Conservation (phyloP, 2,888 invertebrate genomes). For the Omphaloscelis lunosa region DNA sequence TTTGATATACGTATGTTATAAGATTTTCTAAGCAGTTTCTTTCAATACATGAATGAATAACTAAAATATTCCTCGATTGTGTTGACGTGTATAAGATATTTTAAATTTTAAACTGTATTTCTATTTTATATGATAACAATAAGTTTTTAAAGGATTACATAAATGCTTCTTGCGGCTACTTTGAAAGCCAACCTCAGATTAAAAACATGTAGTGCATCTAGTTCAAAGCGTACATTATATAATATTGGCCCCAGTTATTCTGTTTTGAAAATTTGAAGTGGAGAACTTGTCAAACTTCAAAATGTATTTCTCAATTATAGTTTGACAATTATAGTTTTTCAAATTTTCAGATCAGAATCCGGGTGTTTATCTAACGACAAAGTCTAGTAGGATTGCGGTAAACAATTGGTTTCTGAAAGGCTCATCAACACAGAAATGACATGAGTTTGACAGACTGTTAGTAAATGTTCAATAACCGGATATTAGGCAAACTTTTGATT, state of each 20-base stretch:
- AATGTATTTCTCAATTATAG: too few relatives aligned
- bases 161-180: neutral
- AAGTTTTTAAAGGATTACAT: neutral
- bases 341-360: neutral
- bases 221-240: neutral
- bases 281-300: neutral
- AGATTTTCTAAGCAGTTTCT: too few relatives aligned
- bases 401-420: neutral
- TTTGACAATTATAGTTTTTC: neutral
- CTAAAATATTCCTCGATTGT: too few relatives aligned
- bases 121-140: neutral
- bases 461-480: neutral
- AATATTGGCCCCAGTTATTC: neutral
- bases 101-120: neutral
- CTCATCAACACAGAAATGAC: neutral
- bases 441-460: neutral
- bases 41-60: too few relatives aligned
- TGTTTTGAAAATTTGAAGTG: neutral
- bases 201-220: neutral
- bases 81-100: neutral
- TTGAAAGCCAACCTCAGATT: neutral
- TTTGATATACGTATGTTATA: too few relatives aligned
- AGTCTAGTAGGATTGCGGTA: neutral
- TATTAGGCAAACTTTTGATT: neutral
- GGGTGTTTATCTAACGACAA: neutral